Conservation (phyloP, 2,113 vertebrate species). For the Hystrix brachyura region DNA sequence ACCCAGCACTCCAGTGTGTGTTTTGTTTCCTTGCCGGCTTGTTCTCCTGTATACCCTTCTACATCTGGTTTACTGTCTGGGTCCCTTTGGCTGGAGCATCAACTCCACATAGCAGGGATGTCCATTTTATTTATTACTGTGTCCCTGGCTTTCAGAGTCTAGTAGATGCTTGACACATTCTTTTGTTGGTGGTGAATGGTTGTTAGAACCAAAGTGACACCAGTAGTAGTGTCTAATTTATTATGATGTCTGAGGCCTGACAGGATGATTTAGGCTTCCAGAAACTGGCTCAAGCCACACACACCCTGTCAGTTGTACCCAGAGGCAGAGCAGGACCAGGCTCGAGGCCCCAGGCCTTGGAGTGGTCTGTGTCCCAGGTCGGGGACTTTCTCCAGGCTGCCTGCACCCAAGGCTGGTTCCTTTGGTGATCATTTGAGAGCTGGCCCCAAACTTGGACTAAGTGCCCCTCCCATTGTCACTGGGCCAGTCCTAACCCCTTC, state of each 20-base stretch:
- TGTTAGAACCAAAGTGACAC: not conserved
- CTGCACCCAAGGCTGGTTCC: not conserved
- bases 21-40: accelerated
- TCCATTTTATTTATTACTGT: no score
- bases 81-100: not conserved
- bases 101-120: not conserved
- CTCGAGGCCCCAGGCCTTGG: accelerated
- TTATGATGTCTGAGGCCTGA: not conserved
- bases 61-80: not conserved
- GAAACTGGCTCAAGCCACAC: not conserved
- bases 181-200: not conserved
- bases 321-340: not conserved
- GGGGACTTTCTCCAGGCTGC: not conserved
- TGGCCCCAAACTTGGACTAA: not conserved
- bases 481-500: no score
- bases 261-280: not conserved
- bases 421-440: not conserved
- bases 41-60: accelerated
- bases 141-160: not conserved
- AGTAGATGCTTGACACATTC: accelerated
- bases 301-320: not conserved
- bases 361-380: not conserved
- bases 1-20: accelerated
- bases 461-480: not conserved
- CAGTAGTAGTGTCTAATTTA: not conserved